These are phyloP conservation scores for Germaria angustata DNA, from an alignment of 2,888 invertebrate species.

Conservation along the genomic window DNA sequence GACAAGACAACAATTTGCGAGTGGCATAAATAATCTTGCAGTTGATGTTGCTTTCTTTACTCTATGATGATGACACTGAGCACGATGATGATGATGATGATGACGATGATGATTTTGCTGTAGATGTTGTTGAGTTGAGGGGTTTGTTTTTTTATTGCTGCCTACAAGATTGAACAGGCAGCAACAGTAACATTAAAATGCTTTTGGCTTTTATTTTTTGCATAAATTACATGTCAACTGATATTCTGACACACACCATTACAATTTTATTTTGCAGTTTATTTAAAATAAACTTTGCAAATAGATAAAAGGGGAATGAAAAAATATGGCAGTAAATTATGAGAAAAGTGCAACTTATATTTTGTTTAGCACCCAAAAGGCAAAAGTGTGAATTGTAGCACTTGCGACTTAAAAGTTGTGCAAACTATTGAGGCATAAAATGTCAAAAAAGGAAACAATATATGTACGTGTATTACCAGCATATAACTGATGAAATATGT, in stretches of 20 bases:
- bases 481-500: background rate
- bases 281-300: background rate
- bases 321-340: background rate
- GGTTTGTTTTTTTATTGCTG: constrained; percentile 18
- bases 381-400: constrained; percentile 49
- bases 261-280: background rate
- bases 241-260: background rate
- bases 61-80: constrained; percentile 1
- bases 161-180: constrained; percentile 15
- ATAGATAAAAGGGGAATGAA: background rate
- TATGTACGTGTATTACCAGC: background rate
- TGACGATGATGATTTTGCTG: constrained; percentile 25
- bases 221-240: constrained; percentile 35
- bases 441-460: background rate
- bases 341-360: constrained; percentile 20
- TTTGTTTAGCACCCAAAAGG: constrained; percentile 27
- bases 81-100: constrained; percentile 1
- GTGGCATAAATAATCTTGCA: background rate
- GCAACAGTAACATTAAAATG: constrained; percentile 42
- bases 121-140: constrained; percentile 52
- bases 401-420: constrained; percentile 14
- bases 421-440: background rate
- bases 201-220: constrained; percentile 45
- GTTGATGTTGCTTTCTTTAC: background rate
- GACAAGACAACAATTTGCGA: background rate